These are phyloP conservation scores for Enteromius mattozi DNA, from an alignment of 2,797 vertebrate species.

Conservation along the genomic window DNA sequence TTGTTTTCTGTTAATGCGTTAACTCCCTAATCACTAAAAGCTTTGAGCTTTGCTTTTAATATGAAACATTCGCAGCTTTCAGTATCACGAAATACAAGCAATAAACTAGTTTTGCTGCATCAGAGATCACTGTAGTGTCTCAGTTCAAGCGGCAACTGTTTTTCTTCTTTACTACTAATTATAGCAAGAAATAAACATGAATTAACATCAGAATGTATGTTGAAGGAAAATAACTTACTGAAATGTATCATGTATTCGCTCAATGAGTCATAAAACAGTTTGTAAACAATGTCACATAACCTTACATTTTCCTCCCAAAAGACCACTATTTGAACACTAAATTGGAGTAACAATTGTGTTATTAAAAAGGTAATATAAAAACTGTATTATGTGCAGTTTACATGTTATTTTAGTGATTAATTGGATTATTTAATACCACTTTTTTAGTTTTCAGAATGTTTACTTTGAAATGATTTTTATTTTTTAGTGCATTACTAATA, in stretches of 20 bases:
- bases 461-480: background rate
- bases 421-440: background rate
- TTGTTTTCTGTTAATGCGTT: background rate
- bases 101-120: too few species aligned
- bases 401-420: background rate
- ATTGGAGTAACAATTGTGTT: background rate
- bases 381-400: too few species aligned
- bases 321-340: background rate
- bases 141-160: too few species aligned
- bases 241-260: background rate
- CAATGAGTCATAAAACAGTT: background rate
- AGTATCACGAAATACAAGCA: background rate
- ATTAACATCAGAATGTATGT: background rate
- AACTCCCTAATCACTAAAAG: background rate
- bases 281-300: too few species aligned
- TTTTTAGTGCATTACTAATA: background rate
- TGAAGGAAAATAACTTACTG: background rate
- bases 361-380: background rate
- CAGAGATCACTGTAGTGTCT: too few species aligned
- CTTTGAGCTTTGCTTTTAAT: background rate
- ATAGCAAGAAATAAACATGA: background rate
- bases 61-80: background rate
- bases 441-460: background rate
- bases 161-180: background rate
- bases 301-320: too few species aligned